These are phyloP conservation scores for Sericinus montela DNA, from an alignment of 2,888 invertebrate genomes.

Conservation along the genomic window DNA sequence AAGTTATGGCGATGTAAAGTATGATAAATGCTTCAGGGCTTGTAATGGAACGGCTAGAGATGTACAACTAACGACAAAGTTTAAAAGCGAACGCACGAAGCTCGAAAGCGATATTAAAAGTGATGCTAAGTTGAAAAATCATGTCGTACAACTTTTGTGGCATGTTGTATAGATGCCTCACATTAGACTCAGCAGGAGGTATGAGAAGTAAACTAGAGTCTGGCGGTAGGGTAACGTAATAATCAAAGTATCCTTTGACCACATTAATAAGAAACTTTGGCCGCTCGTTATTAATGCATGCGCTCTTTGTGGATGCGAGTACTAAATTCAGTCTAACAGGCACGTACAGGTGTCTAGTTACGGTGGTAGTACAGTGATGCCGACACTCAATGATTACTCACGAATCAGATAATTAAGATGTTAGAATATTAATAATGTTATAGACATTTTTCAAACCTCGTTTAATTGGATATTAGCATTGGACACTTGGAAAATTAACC, in stretches of 20 bases:
- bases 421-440: slow-evolving; percentile 69
- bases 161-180: slow-evolving; percentile 60
- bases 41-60: slow-evolving; percentile 70
- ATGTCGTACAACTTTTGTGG: slow-evolving; percentile 49
- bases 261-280: slow-evolving; percentile 49
- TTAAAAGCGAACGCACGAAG: slow-evolving; percentile 24
- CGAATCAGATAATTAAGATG: slow-evolving; percentile 71
- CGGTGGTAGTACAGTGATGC: slow-evolving; percentile 45
- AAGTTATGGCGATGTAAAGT: slow-evolving; percentile 76
- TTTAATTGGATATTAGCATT: slow-evolving; percentile 2
- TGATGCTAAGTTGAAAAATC: slow-evolving; percentile 26
- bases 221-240: slow-evolving; percentile 65
- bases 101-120: slow-evolving; percentile 22
- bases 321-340: slow-evolving; percentile 20
- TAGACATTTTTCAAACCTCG: slow-evolving; percentile 52
- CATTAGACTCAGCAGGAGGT: slow-evolving; percentile 73
- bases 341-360: slow-evolving; percentile 34
- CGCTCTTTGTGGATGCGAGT: slow-evolving; percentile 26
- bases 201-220: slow-evolving; percentile 69
- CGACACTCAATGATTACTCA: slow-evolving; percentile 67
- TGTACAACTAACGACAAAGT: slow-evolving; percentile 48
- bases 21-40: slow-evolving; percentile 75
- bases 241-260: slow-evolving; percentile 63
- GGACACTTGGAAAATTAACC: not conserved
- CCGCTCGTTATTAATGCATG: slow-evolving; percentile 28